These are phyloP conservation scores for Pycnonotus jocosus DNA, from an alignment of 2,113 vertebrate species.

Conservation along the genomic window DNA sequence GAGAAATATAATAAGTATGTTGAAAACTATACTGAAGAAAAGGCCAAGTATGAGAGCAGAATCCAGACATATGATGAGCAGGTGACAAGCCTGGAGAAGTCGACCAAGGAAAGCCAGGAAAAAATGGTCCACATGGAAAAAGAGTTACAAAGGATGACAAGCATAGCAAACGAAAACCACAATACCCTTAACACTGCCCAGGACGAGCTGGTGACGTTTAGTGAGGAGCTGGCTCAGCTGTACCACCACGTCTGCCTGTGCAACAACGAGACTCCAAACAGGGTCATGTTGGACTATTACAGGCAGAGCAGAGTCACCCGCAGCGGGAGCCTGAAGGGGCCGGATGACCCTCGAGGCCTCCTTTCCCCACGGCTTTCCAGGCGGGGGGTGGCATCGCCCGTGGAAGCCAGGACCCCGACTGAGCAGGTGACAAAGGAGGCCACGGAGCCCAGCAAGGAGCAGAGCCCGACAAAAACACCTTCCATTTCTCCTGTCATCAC, in stretches of 20 bases:
- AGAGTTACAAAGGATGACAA: slow-evolving; percentile 81
- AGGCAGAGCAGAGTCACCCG: slow-evolving; percentile 91
- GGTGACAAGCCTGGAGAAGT: slow-evolving; percentile 81
- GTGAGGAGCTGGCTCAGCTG: slow-evolving; percentile 95
- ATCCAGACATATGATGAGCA: slow-evolving; percentile 82
- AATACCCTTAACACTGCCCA: slow-evolving; percentile 89
- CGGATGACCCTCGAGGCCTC: slow-evolving; percentile 86
- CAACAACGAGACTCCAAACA: slow-evolving; percentile 97
- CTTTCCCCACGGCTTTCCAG: slow-evolving; percentile 88
- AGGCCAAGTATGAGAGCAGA: slow-evolving; percentile 78
- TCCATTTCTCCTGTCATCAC: slow-evolving; percentile 79
- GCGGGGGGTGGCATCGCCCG: slow-evolving; percentile 76
- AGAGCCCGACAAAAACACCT: slow-evolving; percentile 80
- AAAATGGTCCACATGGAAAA: slow-evolving; percentile 83
- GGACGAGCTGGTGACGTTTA: slow-evolving; percentile 95
- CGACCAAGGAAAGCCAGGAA: slow-evolving; percentile 82
- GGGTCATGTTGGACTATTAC: slow-evolving; percentile 98
- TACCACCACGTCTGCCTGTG: slow-evolving; percentile 98
- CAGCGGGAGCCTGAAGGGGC: slow-evolving; percentile 88
- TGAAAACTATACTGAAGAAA: slow-evolving; percentile 86
- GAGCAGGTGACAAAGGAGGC: slow-evolving; percentile 83
- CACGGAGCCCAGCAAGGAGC: slow-evolving; percentile 69
- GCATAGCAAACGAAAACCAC: slow-evolving; percentile 85
- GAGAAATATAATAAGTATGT: slow-evolving; percentile 91
- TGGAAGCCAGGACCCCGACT: slow-evolving; percentile 73